Base-by-base conservation (phyloP, 2,888 invertebrate genomes). In the Diarsia mendica region DNA sequence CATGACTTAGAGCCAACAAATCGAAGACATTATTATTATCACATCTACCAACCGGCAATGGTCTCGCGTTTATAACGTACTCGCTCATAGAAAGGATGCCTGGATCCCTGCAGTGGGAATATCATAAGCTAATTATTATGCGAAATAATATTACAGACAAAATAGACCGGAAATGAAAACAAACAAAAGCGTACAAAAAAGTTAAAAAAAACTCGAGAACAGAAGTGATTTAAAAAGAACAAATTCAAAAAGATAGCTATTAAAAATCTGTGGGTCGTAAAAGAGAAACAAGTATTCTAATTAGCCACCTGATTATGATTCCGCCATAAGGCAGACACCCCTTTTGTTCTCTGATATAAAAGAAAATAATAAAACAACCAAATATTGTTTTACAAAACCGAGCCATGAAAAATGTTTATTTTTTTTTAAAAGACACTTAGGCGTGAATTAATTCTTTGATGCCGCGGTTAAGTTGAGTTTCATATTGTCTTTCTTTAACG, bases 341-440 rank as follows among this genome's bases (percentile, higher is more conserved):
- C 76, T 73, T 86, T 84, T 86, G 79, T 86, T 77, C 44, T 53
- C 39, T 10, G 60, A 63, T 76, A 73, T 71, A 82, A 80, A 78
- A 77, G 66, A 74, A 77, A 28, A 77, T 69, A 77, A 69, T 61
- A 55, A 74, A 66, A 71, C 51, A 58, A 48, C 64, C 20, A 78
- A 79, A 82, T 74, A 82, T 78, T 74, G 66, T 71, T 67, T 51
- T 58, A 69, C 6, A 66, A 76, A 77, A 67, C 44, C 9, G 28
- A 9, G 39, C 48, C 18, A 51, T 65, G 18, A 64, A 71, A 72
- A 71, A 69, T 39, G 20, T 39, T 65, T 48, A 23, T 39, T n/a
- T 28, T 46, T 53, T 75, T 73, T 53, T 72, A 71, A 75, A 28
- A 39, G 46, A 67, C 48, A 69, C 15, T 74, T 76, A 63, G 67